Base-by-base conservation (phyloP, 2,113 vertebrate species). In the Pundamilia nyererei region DNA sequence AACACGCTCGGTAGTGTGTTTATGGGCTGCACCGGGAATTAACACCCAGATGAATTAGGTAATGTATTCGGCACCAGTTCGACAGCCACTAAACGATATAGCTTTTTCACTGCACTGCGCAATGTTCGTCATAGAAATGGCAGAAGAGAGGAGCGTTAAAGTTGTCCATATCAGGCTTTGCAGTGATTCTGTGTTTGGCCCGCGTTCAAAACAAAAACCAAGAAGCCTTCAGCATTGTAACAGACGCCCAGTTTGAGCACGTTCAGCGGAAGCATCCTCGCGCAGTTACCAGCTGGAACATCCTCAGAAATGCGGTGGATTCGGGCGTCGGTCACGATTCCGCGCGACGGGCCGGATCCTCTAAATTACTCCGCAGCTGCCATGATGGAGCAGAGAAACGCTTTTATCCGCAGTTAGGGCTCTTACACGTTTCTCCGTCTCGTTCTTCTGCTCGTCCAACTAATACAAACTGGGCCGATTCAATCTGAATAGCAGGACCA, bases 101-200 rank as follows among this genome's bases (percentile, higher is more conserved):
- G 79, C 53, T 70, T 86, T 87, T 91, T 93, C 91, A 94, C 96
- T 96, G 96, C 96, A 96, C 85, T 96, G 96, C 96, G 96, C 95
- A 96, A 95, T 68, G 87, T 5, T 95, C 84, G 88, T 95, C 92
- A 92, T 75, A 26, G 75, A 56, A 89, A 75, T 68, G 80, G 77
- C 42, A 87, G 82, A 24, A 11, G 85, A 38, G 54, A 42, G 68
- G 42, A 35, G 26, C 45, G 68, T 42, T 56, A 8, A 75, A 56
- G 86, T 68, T 51, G 89, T 79, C 65, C 92, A 75, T 62, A 8
- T 15, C 80, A 80, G 55, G 80, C 65, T 87, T 10, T 80, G 87
- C 88, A 31, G 82, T 53, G 87, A 82, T 87, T 85, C 86, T 10
- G 87, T 80, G 90, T 82, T 81, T 86, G 91, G 91, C 89, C 85